These are phyloP conservation scores for Tympanuchus pallidicinctus DNA, from an alignment of 2,113 vertebrate genomes.

Conservation along the genomic window DNA sequence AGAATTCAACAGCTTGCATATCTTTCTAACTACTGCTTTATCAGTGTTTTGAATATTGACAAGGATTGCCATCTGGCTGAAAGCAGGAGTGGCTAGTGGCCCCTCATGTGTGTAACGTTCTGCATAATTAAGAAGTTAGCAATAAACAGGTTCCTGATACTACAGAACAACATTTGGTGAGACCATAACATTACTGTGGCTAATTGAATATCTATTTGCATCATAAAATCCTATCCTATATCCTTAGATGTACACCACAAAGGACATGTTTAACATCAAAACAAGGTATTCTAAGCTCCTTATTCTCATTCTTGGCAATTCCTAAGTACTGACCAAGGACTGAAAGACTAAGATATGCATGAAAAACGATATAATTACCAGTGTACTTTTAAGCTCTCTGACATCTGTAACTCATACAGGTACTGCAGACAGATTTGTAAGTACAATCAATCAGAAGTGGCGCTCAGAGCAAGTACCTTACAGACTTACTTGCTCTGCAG, in stretches of 20 bases:
- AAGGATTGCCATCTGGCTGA: not conserved
- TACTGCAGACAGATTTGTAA: not conserved
- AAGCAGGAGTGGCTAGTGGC: not conserved
- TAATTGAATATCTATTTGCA: not conserved
- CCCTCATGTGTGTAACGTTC: not conserved
- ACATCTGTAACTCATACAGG: rapidly evolving
- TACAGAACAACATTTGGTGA: not conserved
- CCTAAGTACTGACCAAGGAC: not conserved
- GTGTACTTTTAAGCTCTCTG: not conserved
- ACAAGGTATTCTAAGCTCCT: not conserved
- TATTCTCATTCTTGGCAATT: not conserved
- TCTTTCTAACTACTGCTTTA: not conserved
- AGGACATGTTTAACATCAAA: not conserved
- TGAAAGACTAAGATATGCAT: not conserved
- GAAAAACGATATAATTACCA: not conserved
- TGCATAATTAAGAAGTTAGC: not conserved
- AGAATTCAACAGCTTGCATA: not conserved
- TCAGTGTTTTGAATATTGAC: not conserved
- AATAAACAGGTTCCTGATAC: not conserved
- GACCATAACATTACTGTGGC: not conserved
- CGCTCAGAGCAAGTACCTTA: not conserved
- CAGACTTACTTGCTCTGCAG: too few relatives aligned
- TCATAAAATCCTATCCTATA: not conserved
- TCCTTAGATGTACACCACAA: not conserved
- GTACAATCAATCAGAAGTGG: not conserved